Conservation (phyloP, 2,113 vertebrate species). For the Chlamydotis undulata region DNA sequence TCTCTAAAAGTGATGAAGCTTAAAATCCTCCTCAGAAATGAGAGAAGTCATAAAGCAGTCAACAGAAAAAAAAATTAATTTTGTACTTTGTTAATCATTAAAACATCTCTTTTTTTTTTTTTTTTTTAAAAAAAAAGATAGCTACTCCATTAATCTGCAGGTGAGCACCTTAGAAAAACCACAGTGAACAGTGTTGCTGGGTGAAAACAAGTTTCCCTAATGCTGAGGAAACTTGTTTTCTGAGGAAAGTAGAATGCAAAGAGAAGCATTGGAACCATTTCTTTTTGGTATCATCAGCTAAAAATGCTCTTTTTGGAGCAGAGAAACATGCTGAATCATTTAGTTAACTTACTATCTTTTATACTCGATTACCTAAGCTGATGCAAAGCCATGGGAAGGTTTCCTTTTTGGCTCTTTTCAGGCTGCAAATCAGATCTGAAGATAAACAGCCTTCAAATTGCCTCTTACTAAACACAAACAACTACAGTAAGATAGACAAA, state of each 20-base stretch:
- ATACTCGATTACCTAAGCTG: neutral
- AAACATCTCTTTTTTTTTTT: neutral
- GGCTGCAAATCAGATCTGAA: neutral
- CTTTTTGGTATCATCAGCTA: neutral
- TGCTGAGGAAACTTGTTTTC: neutral
- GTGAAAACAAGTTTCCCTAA: neutral
- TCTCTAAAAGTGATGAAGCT: neutral
- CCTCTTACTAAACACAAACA: conserved; percentile 1
- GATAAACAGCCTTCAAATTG: conserved; percentile 10
- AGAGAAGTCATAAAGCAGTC: neutral
- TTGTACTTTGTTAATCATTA: neutral
- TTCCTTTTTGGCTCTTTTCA: neutral
- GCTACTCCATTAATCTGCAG: neutral
- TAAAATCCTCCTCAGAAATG: neutral
- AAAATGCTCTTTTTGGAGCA: neutral
- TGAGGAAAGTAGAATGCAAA: neutral
- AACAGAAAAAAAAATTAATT: neutral
- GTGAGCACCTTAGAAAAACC: neutral
- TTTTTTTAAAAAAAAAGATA: neutral
- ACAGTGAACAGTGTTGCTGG: neutral
- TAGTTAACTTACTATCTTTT: neutral
- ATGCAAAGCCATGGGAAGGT: neutral
- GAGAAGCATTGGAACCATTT: neutral
- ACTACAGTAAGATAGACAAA: neutral
- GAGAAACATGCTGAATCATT: neutral